Percentiles rank a stretch among this genome's conserved stretches.
Conservation (phyloP, 2,888 invertebrate genomes). For the Cyaniris semiargus region DNA sequence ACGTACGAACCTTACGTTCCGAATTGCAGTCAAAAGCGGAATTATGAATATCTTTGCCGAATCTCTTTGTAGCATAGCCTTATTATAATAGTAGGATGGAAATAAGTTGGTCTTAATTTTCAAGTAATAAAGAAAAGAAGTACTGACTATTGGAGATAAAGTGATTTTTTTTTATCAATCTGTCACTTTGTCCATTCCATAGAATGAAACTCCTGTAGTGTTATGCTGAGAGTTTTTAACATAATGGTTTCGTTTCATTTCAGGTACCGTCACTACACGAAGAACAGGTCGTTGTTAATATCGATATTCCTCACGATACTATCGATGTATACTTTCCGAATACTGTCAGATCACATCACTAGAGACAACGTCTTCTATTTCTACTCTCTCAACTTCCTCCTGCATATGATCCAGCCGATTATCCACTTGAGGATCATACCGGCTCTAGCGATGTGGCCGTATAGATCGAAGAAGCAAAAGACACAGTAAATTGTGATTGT, state of each 20-base stretch:
- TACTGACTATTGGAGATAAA: too few species aligned
- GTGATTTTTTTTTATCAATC: too few species aligned
- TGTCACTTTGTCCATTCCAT: too few species aligned
- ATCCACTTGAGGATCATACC: slow-evolving; percentile 53
- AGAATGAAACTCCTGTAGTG: too few species aligned
- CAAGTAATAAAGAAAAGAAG: too few species aligned
- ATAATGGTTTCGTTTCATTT: slow-evolving; percentile 42
- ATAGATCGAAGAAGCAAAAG: slow-evolving; percentile 28
- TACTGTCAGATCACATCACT: slow-evolving; percentile 50
- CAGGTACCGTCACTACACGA: slow-evolving; percentile 69
- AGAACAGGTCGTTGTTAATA: slow-evolving; percentile 56
- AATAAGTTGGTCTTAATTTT: too few species aligned
- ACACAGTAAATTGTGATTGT: neutral
- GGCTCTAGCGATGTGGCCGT: slow-evolving; percentile 58
- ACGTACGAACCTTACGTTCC: too few species aligned
- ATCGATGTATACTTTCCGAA: slow-evolving; percentile 43
- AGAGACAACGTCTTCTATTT: slow-evolving; percentile 46
- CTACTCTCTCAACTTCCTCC: slow-evolving; percentile 49
- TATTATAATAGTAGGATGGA: too few species aligned
- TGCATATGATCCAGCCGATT: slow-evolving; percentile 52
- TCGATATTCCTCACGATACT: slow-evolving; percentile 48
- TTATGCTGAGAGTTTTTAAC: too few species aligned
- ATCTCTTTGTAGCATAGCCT: too few species aligned
- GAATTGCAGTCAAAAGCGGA: too few species aligned
- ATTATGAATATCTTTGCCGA: too few species aligned